Evolutionary conservation across 1,140 invertebrate species (phyloP).

Genomic region (Melitaea cinxia): DNA sequence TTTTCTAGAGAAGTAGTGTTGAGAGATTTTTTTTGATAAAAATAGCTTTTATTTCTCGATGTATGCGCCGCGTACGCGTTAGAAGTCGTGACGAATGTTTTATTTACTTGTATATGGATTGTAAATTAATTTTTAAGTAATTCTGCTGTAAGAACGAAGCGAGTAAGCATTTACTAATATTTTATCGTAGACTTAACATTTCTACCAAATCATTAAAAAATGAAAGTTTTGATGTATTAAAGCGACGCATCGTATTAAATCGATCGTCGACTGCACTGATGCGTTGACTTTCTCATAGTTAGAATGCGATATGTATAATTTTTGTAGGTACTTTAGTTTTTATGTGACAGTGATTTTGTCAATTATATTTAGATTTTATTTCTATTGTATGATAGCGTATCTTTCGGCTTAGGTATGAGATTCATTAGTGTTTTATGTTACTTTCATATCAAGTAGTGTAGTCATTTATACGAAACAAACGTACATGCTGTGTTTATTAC

Average conservation of each 20-base stretch:
- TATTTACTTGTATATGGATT: constrained; percentile 51
- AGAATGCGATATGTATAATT: constrained; percentile 12
- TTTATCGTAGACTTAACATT: constrained; percentile 74
- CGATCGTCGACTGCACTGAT: constrained; percentile 18
- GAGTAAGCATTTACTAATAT: constrained; percentile 80
- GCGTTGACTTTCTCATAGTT: constrained; percentile 6
- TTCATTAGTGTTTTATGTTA: constrained; percentile 50
- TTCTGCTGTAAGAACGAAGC: constrained; percentile 53
- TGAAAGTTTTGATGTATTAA: constrained; percentile 37
- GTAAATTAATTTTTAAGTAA: constrained; percentile 47
- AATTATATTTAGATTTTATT: constrained; percentile 61
- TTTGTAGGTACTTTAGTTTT: constrained; percentile 49
- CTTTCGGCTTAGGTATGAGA: constrained; percentile 51
- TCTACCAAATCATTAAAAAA: constrained; percentile 71
- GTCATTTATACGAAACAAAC: constrained; percentile 45
- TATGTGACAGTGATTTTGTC: constrained; percentile 57
- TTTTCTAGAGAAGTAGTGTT: constrained; percentile 8
- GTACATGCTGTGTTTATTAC: constrained; percentile 67
- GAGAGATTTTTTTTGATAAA: constrained; percentile 5
- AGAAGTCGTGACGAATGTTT: constrained; percentile 36
- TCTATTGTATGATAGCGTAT: constrained; percentile 37
- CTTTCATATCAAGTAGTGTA: constrained; percentile 66
- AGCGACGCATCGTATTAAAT: not conserved
- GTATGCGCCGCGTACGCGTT: constrained; percentile 27
- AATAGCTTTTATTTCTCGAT: constrained; percentile 25